Base-by-base conservation (phyloP, 2,113 vertebrate species). In the Lampris megalopsis region DNA sequence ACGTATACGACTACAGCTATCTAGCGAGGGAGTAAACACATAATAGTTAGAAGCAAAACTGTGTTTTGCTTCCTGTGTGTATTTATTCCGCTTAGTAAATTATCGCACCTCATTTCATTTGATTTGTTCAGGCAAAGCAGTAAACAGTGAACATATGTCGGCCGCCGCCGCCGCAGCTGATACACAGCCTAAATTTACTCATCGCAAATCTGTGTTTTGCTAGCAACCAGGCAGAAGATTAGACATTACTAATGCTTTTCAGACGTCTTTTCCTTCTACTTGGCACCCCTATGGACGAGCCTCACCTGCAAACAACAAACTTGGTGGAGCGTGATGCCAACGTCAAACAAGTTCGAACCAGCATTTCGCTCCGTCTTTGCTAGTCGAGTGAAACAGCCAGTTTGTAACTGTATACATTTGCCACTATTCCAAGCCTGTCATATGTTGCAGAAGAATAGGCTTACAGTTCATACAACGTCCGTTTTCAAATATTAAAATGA, bases 41-140 rank as follows among this genome's bases (percentile, higher is more conserved):
- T 24, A 24, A 24, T 24, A 24, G 24, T 24, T 24, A 24, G 24
- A 24, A 24, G 24, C 24, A 24, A 24, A 24, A 24, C 24, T 24
- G 24, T 24, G 24, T 24, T 24, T 24, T 24, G 24, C 24, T 24
- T 24, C 24, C 24, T 24, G 24, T 24, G 24, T 24, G 24, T 24
- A 24, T 24, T 24, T 24, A 24, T 24, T 24, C 24, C 24, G 24
- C 24, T 24, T 9, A n/a, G 45, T 6, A 37, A 54, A 63, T 57
- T 48, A 38, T 73, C 13, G 5, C 49, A 53, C 49, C 38, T 52
- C 3, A 36, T 1, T 11, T 40, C 53, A 24, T 57, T 35, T 57
- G 71, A 41, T 52, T 73, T 5, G 38, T 73, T 9, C 41, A 38
- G 41, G 35, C 10, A 53, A 10, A n/a, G 11, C 50, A 63, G 61